Evolutionary conservation across 2,113 vertebrate species (phyloP).

Genomic region (rat (Rattus norvegicus)): GRCr8 NC_086020.1:245313001-245313500

Average conservation of each 20-base stretch:
- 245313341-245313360: conserved; percentile 59
- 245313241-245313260: conserved; percentile 33
- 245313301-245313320: conserved; percentile 38
- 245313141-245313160: neutral
- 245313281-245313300: conserved; percentile 52
- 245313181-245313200: neutral
- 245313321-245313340: conserved; percentile 60
- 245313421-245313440: neutral
- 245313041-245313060: neutral
- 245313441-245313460: neutral
- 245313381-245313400: neutral
- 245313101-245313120: neutral
- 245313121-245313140: neutral
- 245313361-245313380: conserved; percentile 30
- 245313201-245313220: neutral
- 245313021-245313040: neutral
- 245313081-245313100: conserved; percentile 18
- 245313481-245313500: neutral
- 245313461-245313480: neutral
- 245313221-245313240: conserved; percentile 51
- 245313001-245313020: neutral
- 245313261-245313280: conserved; percentile 12
- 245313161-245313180: neutral
- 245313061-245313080: neutral
- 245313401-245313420: neutral